Conservation (phyloP, 2,888 invertebrate genomes). For the Criorhina ranunculi region DNA sequence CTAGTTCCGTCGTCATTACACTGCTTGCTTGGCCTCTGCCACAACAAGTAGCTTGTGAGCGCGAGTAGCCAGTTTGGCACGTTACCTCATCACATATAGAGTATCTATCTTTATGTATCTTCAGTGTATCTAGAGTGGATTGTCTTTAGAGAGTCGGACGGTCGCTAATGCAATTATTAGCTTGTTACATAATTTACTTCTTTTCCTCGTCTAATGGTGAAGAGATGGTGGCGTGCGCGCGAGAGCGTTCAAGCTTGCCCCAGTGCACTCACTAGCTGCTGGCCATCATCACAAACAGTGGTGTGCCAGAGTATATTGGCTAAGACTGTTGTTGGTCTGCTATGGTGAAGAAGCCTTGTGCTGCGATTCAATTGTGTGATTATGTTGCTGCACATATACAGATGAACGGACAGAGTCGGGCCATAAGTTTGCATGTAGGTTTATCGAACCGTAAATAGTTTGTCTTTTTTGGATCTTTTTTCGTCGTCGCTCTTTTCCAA, state of each 20-base stretch:
- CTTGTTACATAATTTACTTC: conserved; percentile 75
- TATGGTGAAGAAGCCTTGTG: conserved; percentile 33
- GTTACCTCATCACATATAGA: conserved; percentile 65
- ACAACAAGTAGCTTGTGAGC: conserved; percentile 36
- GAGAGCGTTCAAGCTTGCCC: conserved; percentile 68
- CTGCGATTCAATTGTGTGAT: conserved; percentile 67
- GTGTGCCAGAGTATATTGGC: background rate
- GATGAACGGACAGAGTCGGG: conserved; percentile 17
- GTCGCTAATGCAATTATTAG: conserved; percentile 75
- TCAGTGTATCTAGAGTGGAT: conserved; percentile 71
- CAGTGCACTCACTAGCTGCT: conserved; percentile 53
- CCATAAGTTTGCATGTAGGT: conserved; percentile 59
- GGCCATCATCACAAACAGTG: conserved; percentile 17
- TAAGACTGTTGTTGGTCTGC: conserved; percentile 33
- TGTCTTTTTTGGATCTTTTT: conserved; percentile 40
- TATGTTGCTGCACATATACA: conserved; percentile 60
- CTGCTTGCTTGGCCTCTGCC: conserved; percentile 5
- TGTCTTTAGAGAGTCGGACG: conserved; percentile 69
- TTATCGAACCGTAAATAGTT: conserved; percentile 72
- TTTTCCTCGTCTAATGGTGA: conserved; percentile 35
- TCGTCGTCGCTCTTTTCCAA: conserved; percentile 1
- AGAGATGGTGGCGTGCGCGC: conserved; percentile 32
- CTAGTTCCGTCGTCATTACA: conserved; percentile 73
- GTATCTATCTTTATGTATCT: conserved; percentile 40
- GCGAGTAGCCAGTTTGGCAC: conserved; percentile 67